Base-by-base conservation (phyloP, 23 tunicate genomes). In the Oikopleura vanhoeffeni region DNA sequence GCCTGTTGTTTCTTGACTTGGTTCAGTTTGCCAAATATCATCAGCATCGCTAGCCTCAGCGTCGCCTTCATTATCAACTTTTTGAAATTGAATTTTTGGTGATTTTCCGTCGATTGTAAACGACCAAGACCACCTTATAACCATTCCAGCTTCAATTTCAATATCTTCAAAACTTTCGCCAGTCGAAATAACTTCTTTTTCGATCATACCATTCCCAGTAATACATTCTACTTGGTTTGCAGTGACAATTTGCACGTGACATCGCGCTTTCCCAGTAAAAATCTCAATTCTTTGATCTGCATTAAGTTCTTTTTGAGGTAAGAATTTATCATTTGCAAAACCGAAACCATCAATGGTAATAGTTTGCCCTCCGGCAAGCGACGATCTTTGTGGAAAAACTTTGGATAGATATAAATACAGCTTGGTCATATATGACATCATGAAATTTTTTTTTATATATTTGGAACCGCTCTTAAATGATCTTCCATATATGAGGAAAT, bases 21-120 rank as follows among this genome's bases (percentile, higher is more conserved):
- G n/a, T 24, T 49, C 64, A 49, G 13, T 49, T 49, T 49, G 64
- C 64, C 64, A 49, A 8, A 49, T 24, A 24, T 49, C 64, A 8
- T 24, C 64, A 8, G 64, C 64, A 49, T 49, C 24, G 13, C 24
- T 2, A 28, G 79, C 34, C 32, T 71, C 79, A 18, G 2, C 79
- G 38, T 30, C 27, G 38, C 35, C 35, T 28, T 18, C 4, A 3
- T 28, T 38, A 4, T 71, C 79, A 30, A 18, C 27, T 30, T 28
- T 4, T 38, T 71, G 79, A 2, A 71, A 71, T 71, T 71, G 79
- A 18, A 71, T 71, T 13, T 71, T 71, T 71, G 79, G 79, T 32
- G 79, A 33, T 32, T 71, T 28, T 13, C 79, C 79, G 32, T 71
- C 38, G 34, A 71, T 38, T 2, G 79, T 71, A 30, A 71, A 71